Evolutionary conservation across 2,113 vertebrate species (phyloP).

Genomic region (Syngnathoides biaculeatus): DNA sequence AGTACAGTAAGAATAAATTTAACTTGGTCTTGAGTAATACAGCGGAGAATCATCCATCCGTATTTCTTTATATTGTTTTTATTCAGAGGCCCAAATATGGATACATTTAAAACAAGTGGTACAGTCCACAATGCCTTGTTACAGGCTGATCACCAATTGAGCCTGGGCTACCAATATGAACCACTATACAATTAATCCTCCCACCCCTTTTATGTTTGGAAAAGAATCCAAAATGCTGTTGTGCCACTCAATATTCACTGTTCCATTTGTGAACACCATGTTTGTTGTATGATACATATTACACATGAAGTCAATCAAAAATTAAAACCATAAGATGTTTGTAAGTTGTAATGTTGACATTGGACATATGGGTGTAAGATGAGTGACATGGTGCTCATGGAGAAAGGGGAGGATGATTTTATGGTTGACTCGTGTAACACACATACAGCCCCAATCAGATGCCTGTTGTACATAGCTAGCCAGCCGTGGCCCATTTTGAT

Average conservation of each 20-base stretch:
- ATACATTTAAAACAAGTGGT: not conserved
- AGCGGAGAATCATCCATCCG: not conserved
- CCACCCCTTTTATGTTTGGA: not conserved
- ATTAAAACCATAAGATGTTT: slow-evolving; percentile 19
- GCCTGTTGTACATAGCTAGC: slow-evolving; percentile 49
- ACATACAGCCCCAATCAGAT: slow-evolving; percentile 35
- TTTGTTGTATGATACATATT: slow-evolving; percentile 23
- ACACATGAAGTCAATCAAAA: slow-evolving; percentile 21
- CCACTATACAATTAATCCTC: not conserved
- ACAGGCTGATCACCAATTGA: not conserved
- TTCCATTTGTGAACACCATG: slow-evolving; percentile 13
- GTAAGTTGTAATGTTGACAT: slow-evolving; percentile 14
- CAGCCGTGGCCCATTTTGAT: slow-evolving; percentile 56
- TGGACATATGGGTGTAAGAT: slow-evolving; percentile 39
- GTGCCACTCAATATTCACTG: slow-evolving; percentile 20
- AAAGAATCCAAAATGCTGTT: not conserved
- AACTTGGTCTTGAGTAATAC: not conserved
- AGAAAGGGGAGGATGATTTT: slow-evolving; percentile 31
- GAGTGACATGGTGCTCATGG: slow-evolving; percentile 1
- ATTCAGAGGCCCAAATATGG: not conserved
- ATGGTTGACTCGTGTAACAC: slow-evolving; percentile 39
- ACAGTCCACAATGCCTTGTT: not conserved
- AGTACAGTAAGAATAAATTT: not conserved
- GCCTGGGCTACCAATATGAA: not conserved
- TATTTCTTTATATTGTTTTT: not conserved